Evolutionary conservation across 1,140 invertebrate species (phyloP).

Genomic region (Hycleus phaleratus): DNA sequence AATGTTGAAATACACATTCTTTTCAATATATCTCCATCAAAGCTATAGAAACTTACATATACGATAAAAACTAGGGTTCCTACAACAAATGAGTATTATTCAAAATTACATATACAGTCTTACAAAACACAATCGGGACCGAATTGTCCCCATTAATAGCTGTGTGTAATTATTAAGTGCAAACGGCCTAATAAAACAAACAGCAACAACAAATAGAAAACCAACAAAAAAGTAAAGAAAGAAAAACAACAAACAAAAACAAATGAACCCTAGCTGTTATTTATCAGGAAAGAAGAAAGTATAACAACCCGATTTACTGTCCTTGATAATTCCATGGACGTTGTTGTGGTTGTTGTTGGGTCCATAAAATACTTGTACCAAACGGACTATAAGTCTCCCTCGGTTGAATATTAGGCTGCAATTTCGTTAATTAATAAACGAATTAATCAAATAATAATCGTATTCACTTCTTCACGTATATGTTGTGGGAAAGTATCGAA

Average conservation of each 20-base stretch:
- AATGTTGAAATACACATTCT: too few relatives aligned
- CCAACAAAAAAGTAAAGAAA: too few relatives aligned
- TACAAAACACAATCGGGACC: slow-evolving; percentile 2
- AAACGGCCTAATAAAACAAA: slow-evolving; percentile 2
- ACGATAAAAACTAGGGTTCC: slow-evolving; percentile 5
- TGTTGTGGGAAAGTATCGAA: slow-evolving; percentile 30
- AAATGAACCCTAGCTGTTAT: slow-evolving; percentile 7
- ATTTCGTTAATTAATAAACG: neutral
- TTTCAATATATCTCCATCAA: slow-evolving; percentile 5
- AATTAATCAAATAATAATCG: neutral
- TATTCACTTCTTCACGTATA: slow-evolving; percentile 24
- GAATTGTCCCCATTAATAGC: too few relatives aligned
- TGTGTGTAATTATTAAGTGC: slow-evolving; percentile 5
- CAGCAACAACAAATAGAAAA: neutral
- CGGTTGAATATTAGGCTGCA: slow-evolving; percentile 9
- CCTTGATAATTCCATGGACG: slow-evolving; percentile 27
- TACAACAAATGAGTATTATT: slow-evolving; percentile 17
- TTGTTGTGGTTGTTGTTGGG: slow-evolving; percentile 19
- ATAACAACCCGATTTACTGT: slow-evolving; percentile 13
- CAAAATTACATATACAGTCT: slow-evolving; percentile 11
- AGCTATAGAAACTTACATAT: slow-evolving; percentile 4
- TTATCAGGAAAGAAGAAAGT: too few relatives aligned
- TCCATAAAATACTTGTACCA: slow-evolving; percentile 24
- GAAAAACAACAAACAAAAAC: neutral
- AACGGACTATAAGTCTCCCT: slow-evolving; percentile 24